These are phyloP conservation scores for Galago senegalensis DNA, from an alignment of 2,797 vertebrate genomes.

Conservation along the genomic window DNA sequence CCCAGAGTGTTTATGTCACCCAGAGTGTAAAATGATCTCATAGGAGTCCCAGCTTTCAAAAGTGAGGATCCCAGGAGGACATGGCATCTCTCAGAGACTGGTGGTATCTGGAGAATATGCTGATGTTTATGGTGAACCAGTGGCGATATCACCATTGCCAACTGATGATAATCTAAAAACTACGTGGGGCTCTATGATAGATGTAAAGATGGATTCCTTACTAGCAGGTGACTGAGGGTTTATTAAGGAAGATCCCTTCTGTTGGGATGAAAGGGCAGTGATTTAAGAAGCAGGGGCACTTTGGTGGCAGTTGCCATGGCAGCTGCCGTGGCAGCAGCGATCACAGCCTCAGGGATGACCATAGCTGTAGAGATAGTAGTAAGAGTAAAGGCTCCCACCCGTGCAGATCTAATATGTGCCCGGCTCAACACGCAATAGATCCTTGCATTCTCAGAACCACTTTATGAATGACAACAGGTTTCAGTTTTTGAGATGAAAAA, in stretches of 20 bases:
- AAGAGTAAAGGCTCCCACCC: too few relatives aligned
- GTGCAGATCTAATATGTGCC: background rate
- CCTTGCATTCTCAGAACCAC: background rate
- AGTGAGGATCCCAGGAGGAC: too few relatives aligned
- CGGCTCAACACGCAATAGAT: background rate
- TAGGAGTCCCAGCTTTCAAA: background rate
- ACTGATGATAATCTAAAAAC: background rate
- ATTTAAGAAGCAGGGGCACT: background rate
- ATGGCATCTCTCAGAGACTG: accelerated
- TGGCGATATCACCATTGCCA: background rate
- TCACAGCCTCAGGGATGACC: too few relatives aligned
- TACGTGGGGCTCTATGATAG: accelerated
- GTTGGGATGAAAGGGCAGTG: background rate
- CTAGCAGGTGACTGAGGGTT: background rate
- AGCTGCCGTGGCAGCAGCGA: too few relatives aligned
- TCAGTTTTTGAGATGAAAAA: background rate
- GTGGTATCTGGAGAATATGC: background rate
- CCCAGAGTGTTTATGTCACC: too few relatives aligned
- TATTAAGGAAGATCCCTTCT: background rate
- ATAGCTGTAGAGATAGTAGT: background rate
- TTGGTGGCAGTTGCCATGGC: background rate
- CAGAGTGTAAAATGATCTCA: background rate
- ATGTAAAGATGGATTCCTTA: background rate
- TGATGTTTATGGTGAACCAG: background rate
- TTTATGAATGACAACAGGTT: background rate